Evolutionary conservation across 2,113 vertebrate species (phyloP).

Genomic region (Larimichthys crocea): DNA sequence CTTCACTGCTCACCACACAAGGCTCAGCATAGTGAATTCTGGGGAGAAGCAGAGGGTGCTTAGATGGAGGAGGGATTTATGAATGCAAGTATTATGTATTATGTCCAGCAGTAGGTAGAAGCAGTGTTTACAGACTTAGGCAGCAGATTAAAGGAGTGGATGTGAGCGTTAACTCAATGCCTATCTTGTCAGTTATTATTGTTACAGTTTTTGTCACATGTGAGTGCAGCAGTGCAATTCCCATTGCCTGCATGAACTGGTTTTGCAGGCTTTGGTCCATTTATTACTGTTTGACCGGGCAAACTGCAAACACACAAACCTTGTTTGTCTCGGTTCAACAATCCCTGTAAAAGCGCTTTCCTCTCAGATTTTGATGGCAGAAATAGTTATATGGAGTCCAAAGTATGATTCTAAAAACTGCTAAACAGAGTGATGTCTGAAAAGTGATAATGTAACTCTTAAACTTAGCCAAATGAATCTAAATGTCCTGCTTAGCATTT

Average conservation of each 20-base stretch:
- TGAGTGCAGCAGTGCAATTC: conserved; percentile 16
- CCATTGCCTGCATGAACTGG: conserved; percentile 11
- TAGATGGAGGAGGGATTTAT: background rate
- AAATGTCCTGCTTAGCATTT: conserved; percentile 51
- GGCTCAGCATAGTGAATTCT: background rate
- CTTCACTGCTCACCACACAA: background rate
- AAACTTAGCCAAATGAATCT: conserved; percentile 39
- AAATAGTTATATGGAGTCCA: conserved; percentile 6
- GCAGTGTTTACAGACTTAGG: background rate
- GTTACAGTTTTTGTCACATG: conserved; percentile 4
- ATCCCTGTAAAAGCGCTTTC: background rate
- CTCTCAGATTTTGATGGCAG: background rate
- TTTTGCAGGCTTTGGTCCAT: conserved; percentile 31
- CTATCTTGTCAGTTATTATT: conserved; percentile 18
- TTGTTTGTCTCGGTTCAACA: conserved; percentile 21
- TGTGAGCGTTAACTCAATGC: conserved; percentile 4
- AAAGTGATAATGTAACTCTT: conserved; percentile 27
- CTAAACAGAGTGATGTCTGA: conserved; percentile 23
- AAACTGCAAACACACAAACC: conserved; percentile 16
- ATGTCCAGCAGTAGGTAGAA: background rate
- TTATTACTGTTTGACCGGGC: conserved; percentile 23
- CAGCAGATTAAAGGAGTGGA: conserved; percentile 25
- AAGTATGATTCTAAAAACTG: background rate
- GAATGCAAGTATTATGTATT: background rate
- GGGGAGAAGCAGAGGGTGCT: background rate